Percentiles rank a stretch among this genome's conserved stretches.
Evolutionary conservation across 2,797 vertebrate species (phyloP).

Genomic region (Sebastes dallii): DNA sequence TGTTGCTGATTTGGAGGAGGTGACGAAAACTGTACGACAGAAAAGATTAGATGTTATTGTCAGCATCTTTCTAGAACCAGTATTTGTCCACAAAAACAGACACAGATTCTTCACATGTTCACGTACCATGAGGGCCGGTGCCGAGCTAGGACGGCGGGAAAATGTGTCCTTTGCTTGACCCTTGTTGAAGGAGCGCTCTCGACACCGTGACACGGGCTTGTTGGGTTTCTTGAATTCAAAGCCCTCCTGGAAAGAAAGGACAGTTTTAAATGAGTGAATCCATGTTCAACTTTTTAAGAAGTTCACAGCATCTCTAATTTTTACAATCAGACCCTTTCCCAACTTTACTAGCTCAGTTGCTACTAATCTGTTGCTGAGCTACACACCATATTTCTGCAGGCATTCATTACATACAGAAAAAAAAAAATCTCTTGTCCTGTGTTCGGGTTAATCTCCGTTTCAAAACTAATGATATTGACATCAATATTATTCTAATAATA

Average conservation of each 20-base stretch:
- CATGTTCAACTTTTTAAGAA: no score
- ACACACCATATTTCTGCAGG: background rate
- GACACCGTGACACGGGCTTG: constrained; percentile 78
- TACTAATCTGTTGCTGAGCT: background rate
- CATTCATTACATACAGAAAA: background rate
- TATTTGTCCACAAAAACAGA: no score
- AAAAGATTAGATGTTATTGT: fast-evolving
- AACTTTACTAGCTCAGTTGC: background rate
- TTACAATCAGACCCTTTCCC: background rate
- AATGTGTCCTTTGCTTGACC: constrained; percentile 74
- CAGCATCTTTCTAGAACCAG: fast-evolving
- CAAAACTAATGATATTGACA: background rate
- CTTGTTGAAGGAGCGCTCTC: constrained; percentile 45
- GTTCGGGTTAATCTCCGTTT: background rate
- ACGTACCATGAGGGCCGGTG: constrained; percentile 86
- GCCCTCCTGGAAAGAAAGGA: constrained; percentile 69
- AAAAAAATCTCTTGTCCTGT: background rate
- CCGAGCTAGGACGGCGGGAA: constrained; percentile 81
- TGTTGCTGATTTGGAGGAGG: constrained; percentile 57
- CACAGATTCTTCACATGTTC: fast-evolving
- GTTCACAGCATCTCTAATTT: background rate
- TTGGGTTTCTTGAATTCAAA: constrained; percentile 89
- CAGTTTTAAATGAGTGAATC: background rate
- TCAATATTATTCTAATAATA: background rate
- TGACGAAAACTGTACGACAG: constrained; percentile 63